Base-by-base conservation (phyloP, 2,797 vertebrate species). In the Bovichtus variegatus region DNA sequence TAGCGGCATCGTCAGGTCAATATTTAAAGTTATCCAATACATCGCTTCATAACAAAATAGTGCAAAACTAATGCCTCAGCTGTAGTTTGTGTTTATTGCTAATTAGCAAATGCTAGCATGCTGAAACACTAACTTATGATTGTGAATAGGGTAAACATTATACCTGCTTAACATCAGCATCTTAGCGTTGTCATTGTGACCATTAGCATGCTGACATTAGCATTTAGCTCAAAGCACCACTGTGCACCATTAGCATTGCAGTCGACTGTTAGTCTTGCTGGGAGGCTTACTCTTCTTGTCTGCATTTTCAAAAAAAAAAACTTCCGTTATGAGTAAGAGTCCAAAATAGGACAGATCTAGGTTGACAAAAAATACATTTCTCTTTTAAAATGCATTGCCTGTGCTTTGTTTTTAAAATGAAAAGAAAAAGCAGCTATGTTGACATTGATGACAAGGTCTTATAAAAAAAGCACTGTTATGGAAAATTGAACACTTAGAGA, bases 401-500 rank as follows among this genome's bases (percentile, higher is more conserved):
- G 47, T 54, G 11, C n/a, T 23, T 61, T 44, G 60, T 43, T 69
- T 62, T 66, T 68, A 61, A 50, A 58, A 59, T 49, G 16, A 54
- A 23, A 18, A 50, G 9, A 41, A 61, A 44, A 54, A 18, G 15
- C 11, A 31, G 21, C 31, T 27, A 41, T 49, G 5, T 57, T 43
- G 69, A 54, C 69, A 76, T 23, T 71, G 55, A 64, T 69, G 27
- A 54, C 74, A 41, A 79, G 78, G 66, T 74, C 5, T 18, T 60
- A 41, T 31, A 38, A 41, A 49, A n/a, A 21, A 13, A 44, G 16
- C 44, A 36, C 19, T 23, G 25, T 62, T 58, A 16, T 46, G 21
- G 65, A 68, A 76, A 71, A 82, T 12, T 50, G 50, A 67, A 55
- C 59, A 53, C 51, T 53, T 31, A 67, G 55, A 74, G 70, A 78